Evolutionary conservation across 2,888 invertebrate species (phyloP).

Genomic region (Gastrophysa polygoni): DNA sequence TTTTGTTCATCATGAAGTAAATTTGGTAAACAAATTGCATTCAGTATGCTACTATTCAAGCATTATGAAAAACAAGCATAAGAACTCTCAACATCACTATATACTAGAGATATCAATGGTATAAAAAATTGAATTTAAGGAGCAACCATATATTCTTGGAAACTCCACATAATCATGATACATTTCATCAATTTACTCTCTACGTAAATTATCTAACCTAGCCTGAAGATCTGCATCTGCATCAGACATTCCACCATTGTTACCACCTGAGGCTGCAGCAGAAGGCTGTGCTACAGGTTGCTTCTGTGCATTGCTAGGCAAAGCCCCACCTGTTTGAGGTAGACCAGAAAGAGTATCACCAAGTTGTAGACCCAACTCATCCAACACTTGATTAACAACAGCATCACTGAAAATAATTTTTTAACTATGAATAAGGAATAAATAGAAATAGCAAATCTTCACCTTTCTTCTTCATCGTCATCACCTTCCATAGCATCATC

Average conservation of each 20-base stretch:
- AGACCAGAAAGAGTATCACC: slow-evolving; percentile 90
- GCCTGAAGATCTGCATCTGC: slow-evolving; percentile 98
- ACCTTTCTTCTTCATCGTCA: slow-evolving; percentile 97
- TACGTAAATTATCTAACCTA: slow-evolving; percentile 89
- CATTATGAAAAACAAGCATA: no score
- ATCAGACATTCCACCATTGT: slow-evolving; percentile 67
- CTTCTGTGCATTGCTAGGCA: slow-evolving; percentile 65
- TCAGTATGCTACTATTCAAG: no score
- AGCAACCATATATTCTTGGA: no score
- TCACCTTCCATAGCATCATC: slow-evolving; percentile 99
- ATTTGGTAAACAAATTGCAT: no score
- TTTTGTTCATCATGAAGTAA: no score
- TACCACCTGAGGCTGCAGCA: slow-evolving; percentile 54
- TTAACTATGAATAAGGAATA: background rate
- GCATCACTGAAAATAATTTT: slow-evolving; percentile 80
- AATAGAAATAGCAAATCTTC: background rate
- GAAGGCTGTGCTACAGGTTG: slow-evolving; percentile 64
- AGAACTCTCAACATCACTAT: no score
- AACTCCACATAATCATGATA: no score
- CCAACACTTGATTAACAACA: slow-evolving; percentile 93
- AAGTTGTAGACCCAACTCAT: slow-evolving; percentile 95
- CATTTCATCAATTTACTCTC: no score
- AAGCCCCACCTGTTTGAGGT: slow-evolving; percentile 70
- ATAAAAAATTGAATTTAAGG: no score
- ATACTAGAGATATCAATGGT: no score